These are phyloP conservation scores for Myiotriccus ornatus DNA, from an alignment of 2,797 vertebrate species.

Conservation along the genomic window DNA sequence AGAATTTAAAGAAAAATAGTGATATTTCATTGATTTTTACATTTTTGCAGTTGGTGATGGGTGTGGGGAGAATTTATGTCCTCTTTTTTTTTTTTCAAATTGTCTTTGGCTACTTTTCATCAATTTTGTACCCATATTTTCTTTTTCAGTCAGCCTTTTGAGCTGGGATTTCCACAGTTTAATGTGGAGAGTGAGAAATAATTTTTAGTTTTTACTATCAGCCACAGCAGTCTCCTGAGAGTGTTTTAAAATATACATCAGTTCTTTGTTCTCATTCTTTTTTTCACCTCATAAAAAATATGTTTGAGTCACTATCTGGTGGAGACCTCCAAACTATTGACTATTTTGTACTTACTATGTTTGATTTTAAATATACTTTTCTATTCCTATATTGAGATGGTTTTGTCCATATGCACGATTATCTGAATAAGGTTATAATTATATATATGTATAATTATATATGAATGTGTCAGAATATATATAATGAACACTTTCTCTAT, in stretches of 20 bases:
- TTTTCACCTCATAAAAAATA: background rate
- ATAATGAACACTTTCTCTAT: background rate
- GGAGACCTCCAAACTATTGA: conserved; percentile 16
- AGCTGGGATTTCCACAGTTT: background rate
- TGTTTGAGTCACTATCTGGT: conserved; percentile 49
- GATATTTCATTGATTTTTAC: background rate
- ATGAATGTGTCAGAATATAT: background rate
- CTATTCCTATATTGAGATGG: background rate
- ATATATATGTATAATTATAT: background rate
- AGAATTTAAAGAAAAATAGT: background rate
- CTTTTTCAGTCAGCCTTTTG: background rate
- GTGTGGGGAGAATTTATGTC: background rate
- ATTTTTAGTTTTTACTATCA: background rate
- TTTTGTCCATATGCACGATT: background rate
- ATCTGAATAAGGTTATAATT: background rate
- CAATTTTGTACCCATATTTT: background rate
- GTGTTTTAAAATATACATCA: conserved; percentile 11
- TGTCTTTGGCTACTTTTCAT: background rate
- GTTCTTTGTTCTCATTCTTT: conserved; percentile 21
- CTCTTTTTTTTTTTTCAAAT: background rate
- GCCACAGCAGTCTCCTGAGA: conserved; percentile 61
- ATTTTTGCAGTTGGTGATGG: background rate
- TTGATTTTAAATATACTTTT: background rate
- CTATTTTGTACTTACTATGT: background rate
- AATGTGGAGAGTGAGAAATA: background rate